Conservation (phyloP, 2,888 invertebrate genomes). For the Antheraea yamamai region DNA sequence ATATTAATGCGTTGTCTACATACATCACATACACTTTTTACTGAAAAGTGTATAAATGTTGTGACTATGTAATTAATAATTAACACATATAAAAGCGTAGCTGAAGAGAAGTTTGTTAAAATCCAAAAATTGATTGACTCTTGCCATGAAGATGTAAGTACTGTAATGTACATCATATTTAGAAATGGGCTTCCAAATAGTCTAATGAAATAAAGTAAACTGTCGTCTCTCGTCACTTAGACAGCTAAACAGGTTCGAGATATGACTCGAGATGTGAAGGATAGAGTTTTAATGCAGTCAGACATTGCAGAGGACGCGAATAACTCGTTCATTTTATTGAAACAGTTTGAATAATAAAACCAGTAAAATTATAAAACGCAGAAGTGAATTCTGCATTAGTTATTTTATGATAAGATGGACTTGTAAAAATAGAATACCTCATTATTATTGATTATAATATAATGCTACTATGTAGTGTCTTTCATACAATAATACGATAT, state of each 20-base stretch:
- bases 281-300: slow-evolving; percentile 53
- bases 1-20: no score
- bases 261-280: slow-evolving; percentile 49
- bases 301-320: slow-evolving; percentile 44
- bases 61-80: background rate
- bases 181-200: background rate
- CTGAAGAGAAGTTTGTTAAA: background rate
- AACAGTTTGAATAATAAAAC: slow-evolving; percentile 54
- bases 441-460: background rate
- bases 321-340: slow-evolving; percentile 48
- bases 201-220: background rate
- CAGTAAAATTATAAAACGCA: slow-evolving; percentile 42
- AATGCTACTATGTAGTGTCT: background rate
- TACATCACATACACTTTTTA: background rate
- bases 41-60: background rate
- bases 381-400: background rate
- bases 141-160: background rate
- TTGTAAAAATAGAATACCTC: background rate
- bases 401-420: background rate
- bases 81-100: background rate
- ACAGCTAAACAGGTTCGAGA: slow-evolving; percentile 37
- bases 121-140: background rate
- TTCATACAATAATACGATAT: background rate
- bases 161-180: no score
- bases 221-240: slow-evolving; percentile 32